phyloP scores from a whole-genome alignment of 2,888 invertebrate genomes.

The Vannuccia rotundouncinata region DNA sequence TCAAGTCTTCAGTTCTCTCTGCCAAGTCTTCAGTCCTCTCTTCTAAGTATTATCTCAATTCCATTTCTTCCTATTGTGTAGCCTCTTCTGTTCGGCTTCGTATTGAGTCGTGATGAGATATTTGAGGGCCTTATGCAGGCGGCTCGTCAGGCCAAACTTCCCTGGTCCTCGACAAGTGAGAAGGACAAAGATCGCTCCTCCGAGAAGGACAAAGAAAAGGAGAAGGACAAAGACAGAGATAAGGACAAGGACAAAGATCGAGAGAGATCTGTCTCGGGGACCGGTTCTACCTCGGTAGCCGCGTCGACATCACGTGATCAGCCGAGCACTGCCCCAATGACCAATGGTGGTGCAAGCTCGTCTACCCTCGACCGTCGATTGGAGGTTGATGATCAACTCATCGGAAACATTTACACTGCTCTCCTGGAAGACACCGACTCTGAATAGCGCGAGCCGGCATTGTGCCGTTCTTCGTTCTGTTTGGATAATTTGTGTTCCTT shows the following conservation, averaged over 20 bases:
- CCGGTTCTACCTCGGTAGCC: background rate
- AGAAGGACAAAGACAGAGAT: background rate
- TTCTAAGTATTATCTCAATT: background rate
- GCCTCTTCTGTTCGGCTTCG: constrained; percentile 53
- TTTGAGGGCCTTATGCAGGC: constrained; percentile 45
- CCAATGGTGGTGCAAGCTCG: background rate
- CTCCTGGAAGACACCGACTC: background rate
- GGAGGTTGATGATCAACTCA: background rate
- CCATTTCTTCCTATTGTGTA: constrained; percentile 38
- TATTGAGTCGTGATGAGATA: constrained; percentile 53
- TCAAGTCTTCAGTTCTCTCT: no score
- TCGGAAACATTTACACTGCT: background rate
- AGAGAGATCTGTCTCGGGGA: background rate
- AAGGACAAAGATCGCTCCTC: no score
- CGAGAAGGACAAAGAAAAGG: background rate
- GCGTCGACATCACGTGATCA: background rate
- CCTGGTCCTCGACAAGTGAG: constrained; percentile 32
- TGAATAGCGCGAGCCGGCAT: no score
- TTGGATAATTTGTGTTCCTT: no score
- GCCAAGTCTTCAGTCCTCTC: no score
- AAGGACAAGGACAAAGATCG: background rate
- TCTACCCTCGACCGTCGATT: background rate
- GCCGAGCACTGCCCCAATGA: background rate
- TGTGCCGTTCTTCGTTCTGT: no score
- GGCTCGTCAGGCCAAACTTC: constrained; percentile 24